Evolutionary conservation across 1,140 invertebrate species (phyloP).

Genomic region (Hylaeus volcanicus): DNA sequence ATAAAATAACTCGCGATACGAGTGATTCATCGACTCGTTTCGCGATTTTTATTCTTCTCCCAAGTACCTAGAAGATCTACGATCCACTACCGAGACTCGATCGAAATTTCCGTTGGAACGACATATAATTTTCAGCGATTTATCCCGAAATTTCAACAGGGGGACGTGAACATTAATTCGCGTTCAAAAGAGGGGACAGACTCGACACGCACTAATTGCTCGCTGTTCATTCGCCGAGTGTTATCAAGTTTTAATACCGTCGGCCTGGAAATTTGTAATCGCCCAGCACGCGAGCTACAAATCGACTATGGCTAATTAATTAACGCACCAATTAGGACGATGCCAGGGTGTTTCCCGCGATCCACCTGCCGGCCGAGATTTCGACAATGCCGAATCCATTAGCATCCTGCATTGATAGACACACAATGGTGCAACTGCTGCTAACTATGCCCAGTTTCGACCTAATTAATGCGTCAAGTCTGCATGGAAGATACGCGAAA

Average conservation of each 20-base stretch:
- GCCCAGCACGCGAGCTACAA: not conserved
- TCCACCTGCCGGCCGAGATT: not conserved
- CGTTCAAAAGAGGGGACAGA: not conserved
- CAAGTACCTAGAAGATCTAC: no score
- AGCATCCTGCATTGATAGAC: not conserved
- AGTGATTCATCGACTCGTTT: no score
- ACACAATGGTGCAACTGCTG: not conserved
- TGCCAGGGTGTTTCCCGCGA: not conserved
- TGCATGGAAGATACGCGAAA: not conserved
- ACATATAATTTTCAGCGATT: not conserved
- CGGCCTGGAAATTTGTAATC: not conserved
- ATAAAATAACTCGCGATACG: not conserved
- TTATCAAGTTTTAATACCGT: slow-evolving; percentile 26
- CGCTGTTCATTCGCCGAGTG: not conserved
- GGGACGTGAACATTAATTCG: not conserved
- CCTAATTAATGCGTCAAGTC: slow-evolving; percentile 12
- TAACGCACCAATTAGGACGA: slow-evolving; percentile 38
- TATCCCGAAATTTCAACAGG: not conserved
- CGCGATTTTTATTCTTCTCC: no score
- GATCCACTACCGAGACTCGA: no score
- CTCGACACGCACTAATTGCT: slow-evolving; percentile 2
- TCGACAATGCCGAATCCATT: slow-evolving; percentile 20
- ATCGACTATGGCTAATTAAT: slow-evolving; percentile 44
- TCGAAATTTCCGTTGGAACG: not conserved
- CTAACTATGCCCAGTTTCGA: not conserved